phyloP scores from a whole-genome alignment of 35 echinoderm and acorn worm species.

The Heliocidaris erythrogramma region DNA sequence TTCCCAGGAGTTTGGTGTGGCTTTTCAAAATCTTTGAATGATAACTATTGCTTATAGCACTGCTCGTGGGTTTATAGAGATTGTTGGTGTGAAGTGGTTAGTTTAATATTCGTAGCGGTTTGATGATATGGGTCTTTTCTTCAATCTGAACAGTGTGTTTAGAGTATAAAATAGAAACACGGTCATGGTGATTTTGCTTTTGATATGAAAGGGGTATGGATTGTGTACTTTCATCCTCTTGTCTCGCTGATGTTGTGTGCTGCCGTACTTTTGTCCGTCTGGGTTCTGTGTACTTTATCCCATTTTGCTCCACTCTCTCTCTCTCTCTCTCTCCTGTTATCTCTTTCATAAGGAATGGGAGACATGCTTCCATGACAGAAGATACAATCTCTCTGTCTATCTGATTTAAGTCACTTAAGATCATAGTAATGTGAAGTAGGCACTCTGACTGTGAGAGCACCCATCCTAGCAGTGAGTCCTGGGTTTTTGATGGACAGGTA shows the following conservation, averaged over 20 bases:
- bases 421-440: neutral
- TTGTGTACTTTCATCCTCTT: neutral
- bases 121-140: neutral
- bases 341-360: neutral
- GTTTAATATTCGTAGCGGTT: neutral
- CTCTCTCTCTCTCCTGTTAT: neutral
- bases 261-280: neutral
- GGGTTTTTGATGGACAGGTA: neutral
- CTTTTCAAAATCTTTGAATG: neutral
- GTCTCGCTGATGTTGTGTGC: neutral
- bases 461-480: neutral
- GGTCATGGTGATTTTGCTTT: neutral
- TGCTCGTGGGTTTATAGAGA: neutral
- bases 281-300: constrained; percentile 8
- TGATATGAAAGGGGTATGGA: neutral
- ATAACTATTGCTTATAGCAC: neutral
- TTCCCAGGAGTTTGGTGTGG: neutral
- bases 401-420: constrained; percentile 12
- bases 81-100: neutral
- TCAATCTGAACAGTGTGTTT: neutral
- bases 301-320: neutral
- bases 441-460: neutral
- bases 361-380: neutral
- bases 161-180: neutral
- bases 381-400: neutral